Conservation (phyloP, 2,888 invertebrate species). For the Drosophila subquinaria region DNA sequence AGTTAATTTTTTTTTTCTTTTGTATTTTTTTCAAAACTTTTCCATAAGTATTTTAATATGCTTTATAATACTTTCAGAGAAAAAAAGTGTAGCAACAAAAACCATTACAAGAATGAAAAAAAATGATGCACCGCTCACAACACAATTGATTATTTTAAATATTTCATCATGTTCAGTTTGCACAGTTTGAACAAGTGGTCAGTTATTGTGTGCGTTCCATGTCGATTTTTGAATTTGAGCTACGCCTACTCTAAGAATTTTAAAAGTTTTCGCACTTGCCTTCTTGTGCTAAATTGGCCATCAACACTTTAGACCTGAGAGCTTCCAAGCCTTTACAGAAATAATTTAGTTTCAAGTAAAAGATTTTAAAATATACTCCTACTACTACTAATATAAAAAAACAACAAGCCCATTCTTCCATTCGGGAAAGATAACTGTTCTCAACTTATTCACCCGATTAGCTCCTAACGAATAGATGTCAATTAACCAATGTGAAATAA, state of each 20-base stretch:
- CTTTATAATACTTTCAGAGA: slow-evolving; percentile 55
- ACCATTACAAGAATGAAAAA: slow-evolving; percentile 16
- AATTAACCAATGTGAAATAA: too few relatives aligned
- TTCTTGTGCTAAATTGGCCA: neutral
- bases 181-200: slow-evolving; percentile 1
- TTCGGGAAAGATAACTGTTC: neutral
- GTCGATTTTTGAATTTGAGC: neutral
- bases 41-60: slow-evolving; percentile 74
- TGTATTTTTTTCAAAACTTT: slow-evolving; percentile 54
- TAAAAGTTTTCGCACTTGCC: neutral
- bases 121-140: slow-evolving; percentile 18
- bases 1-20: slow-evolving; percentile 26
- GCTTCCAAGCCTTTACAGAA: neutral
- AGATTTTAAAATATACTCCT: neutral
- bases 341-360: neutral
- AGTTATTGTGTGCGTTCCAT: neutral
- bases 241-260: neutral
- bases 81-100: slow-evolving; percentile 18
- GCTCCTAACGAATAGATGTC: too few relatives aligned
- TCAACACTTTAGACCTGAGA: neutral
- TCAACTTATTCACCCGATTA: too few relatives aligned
- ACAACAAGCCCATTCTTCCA: neutral
- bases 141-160: slow-evolving; percentile 26
- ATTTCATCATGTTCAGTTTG: neutral
- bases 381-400: too few relatives aligned